Base-by-base conservation (phyloP, 64 coral and sea anemone genomes). In the Porites lutea region DNA sequence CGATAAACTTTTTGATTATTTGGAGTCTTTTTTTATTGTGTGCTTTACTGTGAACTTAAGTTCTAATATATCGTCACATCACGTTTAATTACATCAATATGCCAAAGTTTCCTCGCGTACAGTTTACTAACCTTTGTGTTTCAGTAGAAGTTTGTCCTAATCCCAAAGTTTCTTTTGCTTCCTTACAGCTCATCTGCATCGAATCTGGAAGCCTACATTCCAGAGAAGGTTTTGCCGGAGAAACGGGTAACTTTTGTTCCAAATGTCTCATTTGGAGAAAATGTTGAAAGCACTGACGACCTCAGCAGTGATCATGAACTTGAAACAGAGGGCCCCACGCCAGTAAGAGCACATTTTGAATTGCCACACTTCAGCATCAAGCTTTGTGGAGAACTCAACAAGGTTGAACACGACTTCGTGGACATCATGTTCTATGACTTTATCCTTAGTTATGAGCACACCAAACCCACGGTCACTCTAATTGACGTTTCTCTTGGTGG, bases 281-380 rank as follows among this genome's bases (percentile, higher is more conserved):
- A 62, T 68, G 81, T 75, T 45, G 68, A 74, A 13, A 45, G 9
- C 8, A 60, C 67, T 43, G 64, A 72, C 22, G 58, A 75, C 18
- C 61, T 55, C 14, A 61, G 44, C 2, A 37, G 74, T n/a, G 69
- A 95, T 8, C 77, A 63, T 82, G 50, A 61, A 75, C 50, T 70
- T 81, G 89, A 93, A 74, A 47, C 92, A 12, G 93, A 93, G 15
- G 94, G 89, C 12, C 59, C 51, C 59, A 96, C 88, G 6, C 94
- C 94, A 71, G 73, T 94, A 13, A 62, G 77, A 55, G 97, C 97
- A n/a, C 82, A 73, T 53, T 88, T 99, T n/a, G 90, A 89, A 45
- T 88, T 99, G 27, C 97, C 97, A 19, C 91, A 96, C 23, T 96
- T 99, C 19, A 99, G 94, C 74, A 83, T 99, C 69, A 93, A 99